phyloP scores from a whole-genome alignment of 2,888 invertebrate genomes.

The Odontocerum albicorne region DNA sequence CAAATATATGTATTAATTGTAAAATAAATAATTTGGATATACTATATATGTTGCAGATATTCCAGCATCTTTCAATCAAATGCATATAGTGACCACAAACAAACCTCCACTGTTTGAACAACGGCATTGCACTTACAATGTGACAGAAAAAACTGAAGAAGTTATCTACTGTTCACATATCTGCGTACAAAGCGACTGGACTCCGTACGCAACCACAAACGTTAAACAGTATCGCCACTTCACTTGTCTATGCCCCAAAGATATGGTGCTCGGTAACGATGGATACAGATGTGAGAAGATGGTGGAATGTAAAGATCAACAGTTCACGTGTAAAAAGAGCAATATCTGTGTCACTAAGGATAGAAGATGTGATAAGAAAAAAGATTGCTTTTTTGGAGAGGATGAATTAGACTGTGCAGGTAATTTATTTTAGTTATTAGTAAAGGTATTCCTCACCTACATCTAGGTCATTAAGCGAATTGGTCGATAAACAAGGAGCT shows the following conservation, averaged over 20 bases:
- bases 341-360: constrained; percentile 48
- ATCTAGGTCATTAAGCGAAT: too few relatives aligned
- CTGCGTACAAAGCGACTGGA: constrained; percentile 59
- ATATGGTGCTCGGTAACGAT: constrained; percentile 57
- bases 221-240: too few relatives aligned
- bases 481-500: too few relatives aligned
- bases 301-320: constrained; percentile 52
- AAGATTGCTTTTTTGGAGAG: constrained; percentile 58
- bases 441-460: too few relatives aligned
- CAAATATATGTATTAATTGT: too few relatives aligned
- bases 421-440: too few relatives aligned
- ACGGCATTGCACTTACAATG: constrained; percentile 63
- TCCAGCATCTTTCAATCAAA: too few relatives aligned
- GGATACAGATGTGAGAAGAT: constrained; percentile 58
- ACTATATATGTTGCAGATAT: too few relatives aligned
- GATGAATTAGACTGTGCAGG: constrained; percentile 57
- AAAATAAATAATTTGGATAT: too few relatives aligned
- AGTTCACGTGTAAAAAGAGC: constrained; percentile 51
- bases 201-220: too few relatives aligned
- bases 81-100: not conserved
- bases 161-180: constrained; percentile 74
- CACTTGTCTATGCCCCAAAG: constrained; percentile 67
- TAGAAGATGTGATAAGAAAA: constrained; percentile 53
- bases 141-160: constrained; percentile 45
- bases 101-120: constrained; percentile 37